phyloP scores from a whole-genome alignment of 1,140 invertebrate species.

The Bombus balteatus region DNA sequence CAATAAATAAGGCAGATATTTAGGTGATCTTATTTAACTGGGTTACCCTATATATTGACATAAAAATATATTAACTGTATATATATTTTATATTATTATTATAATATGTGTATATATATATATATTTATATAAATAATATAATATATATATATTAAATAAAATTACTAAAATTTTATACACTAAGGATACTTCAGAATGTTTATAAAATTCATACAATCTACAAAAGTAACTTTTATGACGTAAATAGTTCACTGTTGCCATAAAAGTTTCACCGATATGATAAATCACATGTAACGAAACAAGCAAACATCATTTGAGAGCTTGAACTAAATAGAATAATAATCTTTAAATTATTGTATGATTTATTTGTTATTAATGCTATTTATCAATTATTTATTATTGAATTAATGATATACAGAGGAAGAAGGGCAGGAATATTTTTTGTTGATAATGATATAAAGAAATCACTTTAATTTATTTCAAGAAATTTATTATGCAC shows the following conservation, averaged over 20 bases:
- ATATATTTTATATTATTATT: no score
- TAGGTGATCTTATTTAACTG: no score
- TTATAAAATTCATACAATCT: no score
- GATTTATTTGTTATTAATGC: not conserved
- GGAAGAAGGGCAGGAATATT: slow-evolving; percentile 1
- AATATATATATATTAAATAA: not conserved
- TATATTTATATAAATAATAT: not conserved
- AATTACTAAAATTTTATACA: not conserved
- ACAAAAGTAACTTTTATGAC: no score
- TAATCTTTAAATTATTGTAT: not conserved
- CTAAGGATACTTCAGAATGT: no score
- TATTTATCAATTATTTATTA: not conserved
- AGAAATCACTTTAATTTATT: not conserved
- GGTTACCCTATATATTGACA: no score
- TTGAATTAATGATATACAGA: not conserved
- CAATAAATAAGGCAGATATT: no score
- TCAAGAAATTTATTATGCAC: slow-evolving; percentile 60
- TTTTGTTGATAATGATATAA: slow-evolving; percentile 6
- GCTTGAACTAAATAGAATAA: not conserved
- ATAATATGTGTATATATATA: no score
- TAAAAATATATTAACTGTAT: no score
- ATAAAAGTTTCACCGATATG: not conserved
- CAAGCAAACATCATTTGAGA: not conserved
- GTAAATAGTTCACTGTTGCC: no score
- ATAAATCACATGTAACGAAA: not conserved